phyloP scores from a whole-genome alignment of 2,113 vertebrate genomes.

The Myiopsitta monachus region DNA sequence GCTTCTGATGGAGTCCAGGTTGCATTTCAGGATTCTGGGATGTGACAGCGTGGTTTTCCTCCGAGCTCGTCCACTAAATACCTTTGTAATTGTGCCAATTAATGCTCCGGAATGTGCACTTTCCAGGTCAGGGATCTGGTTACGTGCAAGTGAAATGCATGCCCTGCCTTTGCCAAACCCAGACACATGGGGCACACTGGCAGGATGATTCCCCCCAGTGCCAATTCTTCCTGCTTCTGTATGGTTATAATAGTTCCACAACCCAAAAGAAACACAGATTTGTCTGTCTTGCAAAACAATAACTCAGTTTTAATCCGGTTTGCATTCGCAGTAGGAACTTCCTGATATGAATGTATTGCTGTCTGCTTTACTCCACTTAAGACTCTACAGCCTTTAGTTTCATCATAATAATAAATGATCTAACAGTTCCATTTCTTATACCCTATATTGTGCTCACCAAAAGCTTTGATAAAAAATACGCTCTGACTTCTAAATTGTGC shows the following conservation, averaged over 20 bases:
- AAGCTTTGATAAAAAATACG: constrained; percentile 38
- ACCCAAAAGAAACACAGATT: constrained; percentile 36
- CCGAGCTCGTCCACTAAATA: constrained; percentile 26
- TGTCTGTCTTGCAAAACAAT: constrained; percentile 16
- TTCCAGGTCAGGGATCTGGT: constrained; percentile 54
- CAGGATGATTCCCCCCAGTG: not conserved
- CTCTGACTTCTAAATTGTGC: not conserved
- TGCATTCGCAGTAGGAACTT: constrained; percentile 46
- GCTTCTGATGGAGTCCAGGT: constrained; percentile 34
- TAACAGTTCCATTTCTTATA: constrained; percentile 25
- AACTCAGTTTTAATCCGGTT: constrained; percentile 58
- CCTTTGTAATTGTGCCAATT: constrained; percentile 48
- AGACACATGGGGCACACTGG: not conserved
- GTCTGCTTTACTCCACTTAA: constrained; percentile 7
- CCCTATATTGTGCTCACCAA: not conserved
- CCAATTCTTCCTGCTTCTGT: not conserved
- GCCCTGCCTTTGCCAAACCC: not conserved
- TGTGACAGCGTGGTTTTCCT: not conserved
- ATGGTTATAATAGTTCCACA: not conserved
- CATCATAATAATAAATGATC: constrained; percentile 2
- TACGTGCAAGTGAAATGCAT: not conserved
- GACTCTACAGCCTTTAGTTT: constrained; percentile 37
- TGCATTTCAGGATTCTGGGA: not conserved
- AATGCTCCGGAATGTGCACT: constrained; percentile 34
- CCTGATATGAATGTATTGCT: constrained; percentile 22